Conservation (phyloP, 1,140 invertebrate genomes). For the Macrotrachela quadricornifera region DNA sequence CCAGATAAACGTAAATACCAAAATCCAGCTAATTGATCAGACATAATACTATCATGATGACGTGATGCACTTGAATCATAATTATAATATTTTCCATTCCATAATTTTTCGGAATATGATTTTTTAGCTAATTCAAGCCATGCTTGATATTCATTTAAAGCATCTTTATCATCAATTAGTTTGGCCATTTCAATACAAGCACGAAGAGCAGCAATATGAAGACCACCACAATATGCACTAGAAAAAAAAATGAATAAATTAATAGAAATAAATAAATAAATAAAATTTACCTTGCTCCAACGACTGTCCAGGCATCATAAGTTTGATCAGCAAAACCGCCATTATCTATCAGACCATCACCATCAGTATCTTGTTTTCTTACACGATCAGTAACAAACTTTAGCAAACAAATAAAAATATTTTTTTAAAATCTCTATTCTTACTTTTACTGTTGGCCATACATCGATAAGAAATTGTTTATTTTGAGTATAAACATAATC, state of each 20-base stretch:
- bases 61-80: constrained; percentile 48
- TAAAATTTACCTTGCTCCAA: constrained; percentile 38
- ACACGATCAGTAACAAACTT: constrained; percentile 29
- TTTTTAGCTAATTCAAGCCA: constrained; percentile 48
- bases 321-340: constrained; percentile 68
- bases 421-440: too few species aligned
- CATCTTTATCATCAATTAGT: constrained; percentile 39
- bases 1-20: constrained; percentile 51
- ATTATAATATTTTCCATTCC: constrained; percentile 64
- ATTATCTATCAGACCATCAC: constrained; percentile 75
- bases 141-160: constrained; percentile 41
- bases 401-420: too few species aligned
- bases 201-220: constrained; percentile 59
- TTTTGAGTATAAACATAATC: constrained; percentile 41
- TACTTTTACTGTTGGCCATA: constrained; percentile 37
- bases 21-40: constrained; percentile 71
- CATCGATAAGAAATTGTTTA: constrained; percentile 35
- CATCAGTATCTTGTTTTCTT: constrained; percentile 51
- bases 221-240: constrained; percentile 64
- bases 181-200: constrained; percentile 49
- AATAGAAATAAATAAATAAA: too few species aligned
- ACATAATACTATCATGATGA: constrained; percentile 54
- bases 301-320: constrained; percentile 74
- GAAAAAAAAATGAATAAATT: too few species aligned
- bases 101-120: constrained; percentile 57